Evolutionary conservation across 1,140 invertebrate genomes (phyloP), one percentile per base, ranked within the genome.

Genomic region (Dreissena polymorpha): DNA sequence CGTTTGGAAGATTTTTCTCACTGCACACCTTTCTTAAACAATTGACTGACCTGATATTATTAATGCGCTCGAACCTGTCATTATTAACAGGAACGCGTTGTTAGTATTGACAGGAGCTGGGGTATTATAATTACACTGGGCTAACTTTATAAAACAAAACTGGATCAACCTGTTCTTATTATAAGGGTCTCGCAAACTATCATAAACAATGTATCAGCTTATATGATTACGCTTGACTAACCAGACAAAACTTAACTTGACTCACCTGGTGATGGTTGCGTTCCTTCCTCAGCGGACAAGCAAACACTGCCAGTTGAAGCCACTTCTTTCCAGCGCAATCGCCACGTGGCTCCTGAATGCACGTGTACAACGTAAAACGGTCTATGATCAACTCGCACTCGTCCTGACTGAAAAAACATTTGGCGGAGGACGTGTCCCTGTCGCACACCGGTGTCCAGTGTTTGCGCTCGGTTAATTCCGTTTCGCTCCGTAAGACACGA

Each of bases 261-360:
- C 29, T 74, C 29, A 87, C 86, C 86, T 87, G 82, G 50, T 88
- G 85, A 50, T 90, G 87, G 18, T 85, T 74, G 5, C 85, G 81
- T 8, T 71, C 64, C 18, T 73, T 73, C 27, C 86, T 68, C 0
- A 89, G 72, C 50, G 86, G 85, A 53, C 71, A 83, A 2, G 87
- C 85, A 75, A 90, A 90, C 18, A 85, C 89, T 13, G 89, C 89
- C 13, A 89, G 55, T 75, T 90, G 89, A 6, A 90, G 71, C 89
- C 89, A 90, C 75, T 90, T 90, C 57, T 80, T 85, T n/a, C 86
- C 84, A 21, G 53, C 60, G 8, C 64, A 27, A 14, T 74, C 68
- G 8, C 64, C 73, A 25, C 60, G 55, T 6, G 86, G 85, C 0
- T 77, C 71, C 60, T 87, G 87, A 16, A 89, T 68, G 81, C 87